A percentile compares a stretch with the other conserved stretches of the same genome.
These are phyloP conservation scores for Poicephalus meyeri DNA, from an alignment of 2,113 vertebrate species.

Conservation along the genomic window DNA sequence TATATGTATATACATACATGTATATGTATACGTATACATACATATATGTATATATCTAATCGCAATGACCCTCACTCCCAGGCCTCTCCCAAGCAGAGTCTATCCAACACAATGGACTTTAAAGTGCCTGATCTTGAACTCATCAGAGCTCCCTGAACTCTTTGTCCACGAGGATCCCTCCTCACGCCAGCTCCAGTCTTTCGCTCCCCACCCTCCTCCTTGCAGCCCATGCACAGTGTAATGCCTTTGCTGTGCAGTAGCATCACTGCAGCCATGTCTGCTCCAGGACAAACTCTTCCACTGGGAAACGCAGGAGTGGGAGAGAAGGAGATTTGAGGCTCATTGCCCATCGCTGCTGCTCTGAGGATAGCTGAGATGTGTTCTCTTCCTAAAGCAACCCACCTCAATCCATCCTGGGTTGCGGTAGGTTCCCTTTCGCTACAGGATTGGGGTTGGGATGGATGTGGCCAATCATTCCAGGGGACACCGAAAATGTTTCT, in stretches of 20 bases:
- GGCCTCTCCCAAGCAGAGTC: neutral
- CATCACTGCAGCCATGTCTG: neutral
- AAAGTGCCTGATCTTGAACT: neutral
- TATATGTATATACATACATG: too few relatives aligned
- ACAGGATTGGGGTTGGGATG: neutral
- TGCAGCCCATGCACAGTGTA: neutral
- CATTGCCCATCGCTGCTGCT: neutral
- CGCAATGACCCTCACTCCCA: neutral
- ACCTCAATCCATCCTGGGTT: neutral
- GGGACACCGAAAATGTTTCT: neutral
- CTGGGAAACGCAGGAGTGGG: neutral
- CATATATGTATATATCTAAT: neutral
- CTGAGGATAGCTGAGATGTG: neutral
- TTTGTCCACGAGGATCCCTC: neutral
- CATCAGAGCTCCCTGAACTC: neutral
- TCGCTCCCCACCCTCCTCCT: neutral
- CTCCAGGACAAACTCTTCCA: neutral
- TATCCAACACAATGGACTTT: neutral
- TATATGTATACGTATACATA: too few relatives aligned
- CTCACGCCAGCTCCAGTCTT: neutral
- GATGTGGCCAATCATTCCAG: neutral
- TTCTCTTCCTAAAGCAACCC: accelerated
- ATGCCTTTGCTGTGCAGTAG: neutral
- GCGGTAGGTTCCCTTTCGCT: neutral
- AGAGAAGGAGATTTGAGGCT: neutral